Evolutionary conservation across 2,888 invertebrate genomes (phyloP), one percentile per base, ranked within the genome.

Genomic region (Dorcus parallelipipedus): DNA sequence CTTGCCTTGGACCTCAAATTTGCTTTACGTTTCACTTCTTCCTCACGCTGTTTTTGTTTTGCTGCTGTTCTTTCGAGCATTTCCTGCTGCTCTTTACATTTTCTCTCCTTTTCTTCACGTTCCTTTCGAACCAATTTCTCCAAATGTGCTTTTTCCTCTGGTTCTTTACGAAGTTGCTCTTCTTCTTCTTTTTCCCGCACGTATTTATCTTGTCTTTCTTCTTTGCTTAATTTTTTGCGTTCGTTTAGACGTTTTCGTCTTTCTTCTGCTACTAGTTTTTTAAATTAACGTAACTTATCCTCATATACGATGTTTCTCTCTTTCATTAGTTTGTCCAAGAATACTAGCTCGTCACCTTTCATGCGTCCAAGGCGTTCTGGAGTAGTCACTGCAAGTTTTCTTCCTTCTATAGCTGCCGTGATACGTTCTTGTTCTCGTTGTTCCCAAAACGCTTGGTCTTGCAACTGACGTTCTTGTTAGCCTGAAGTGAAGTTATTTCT

Each of bases 381-480:
- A 7, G 93, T 93, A 0, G 89, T 86, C 2, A 97, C 90, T 63
- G 94, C 92, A 63, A 90, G 82, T 60, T 89, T 84, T 0, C 95
- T 86, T 64, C 90, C 86, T 76, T 92, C 88, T 60, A 92, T 88
- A 0, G 93, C 86, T 58, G 87, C 86, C 49, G 88, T 85, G 59
- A 95, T 95, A 51, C 93, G 84, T 66, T 95, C 91, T 61, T 86
- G 84, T 76, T 97, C 97, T 73, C 95, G 93, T 62, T 91, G 88
- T 69, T 96, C 94, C 96, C 96, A 97, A 79, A 94, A 91, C 4
- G 90, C 87, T 72, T 90, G 89, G 69, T 95, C 94, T 67, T 88
- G 86, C 26, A 84, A 72, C 71, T 90, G 89, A 71, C 91, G 91
- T 67, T 95, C 92, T 62, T 83, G 63, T 89, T 90, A 74, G 93